Evolutionary conservation across 2,888 invertebrate species (phyloP).

Genomic region (Neoaliturus tenellus): DNA sequence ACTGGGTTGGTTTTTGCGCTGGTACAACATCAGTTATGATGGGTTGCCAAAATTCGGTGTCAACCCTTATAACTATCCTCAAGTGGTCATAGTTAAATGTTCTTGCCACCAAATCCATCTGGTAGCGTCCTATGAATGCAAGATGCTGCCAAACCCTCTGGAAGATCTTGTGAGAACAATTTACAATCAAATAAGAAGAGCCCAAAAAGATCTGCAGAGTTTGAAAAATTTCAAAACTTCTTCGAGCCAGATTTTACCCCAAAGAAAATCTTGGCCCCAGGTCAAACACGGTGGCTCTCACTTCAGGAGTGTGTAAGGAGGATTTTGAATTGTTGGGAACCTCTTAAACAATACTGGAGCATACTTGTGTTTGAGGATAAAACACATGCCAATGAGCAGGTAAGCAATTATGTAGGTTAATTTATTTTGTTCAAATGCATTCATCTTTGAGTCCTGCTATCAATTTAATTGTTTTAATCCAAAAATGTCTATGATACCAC

Average conservation of each 20-base stretch:
- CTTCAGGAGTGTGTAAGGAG: not conserved
- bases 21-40: not conserved
- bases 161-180: not conserved
- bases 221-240: not conserved
- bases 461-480: too few species aligned
- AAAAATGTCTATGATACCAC: too few species aligned
- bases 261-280: not conserved
- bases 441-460: too few species aligned
- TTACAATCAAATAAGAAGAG: not conserved
- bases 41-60: not conserved
- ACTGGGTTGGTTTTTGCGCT: not conserved
- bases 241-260: not conserved
- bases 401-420: too few species aligned
- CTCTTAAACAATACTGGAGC: not conserved
- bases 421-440: too few species aligned
- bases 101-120: not conserved
- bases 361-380: not conserved
- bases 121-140: not conserved
- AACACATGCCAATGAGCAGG: not conserved
- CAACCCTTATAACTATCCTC: not conserved
- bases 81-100: not conserved
- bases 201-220: not conserved
- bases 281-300: not conserved
- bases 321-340: not conserved
- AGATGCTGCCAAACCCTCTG: not conserved